A percentile compares a stretch with the other conserved stretches of the same genome.
These are phyloP conservation scores for Scolanthus callimorphus DNA, from an alignment of 92 coral and sea anemone genomes.

Conservation along the genomic window DNA sequence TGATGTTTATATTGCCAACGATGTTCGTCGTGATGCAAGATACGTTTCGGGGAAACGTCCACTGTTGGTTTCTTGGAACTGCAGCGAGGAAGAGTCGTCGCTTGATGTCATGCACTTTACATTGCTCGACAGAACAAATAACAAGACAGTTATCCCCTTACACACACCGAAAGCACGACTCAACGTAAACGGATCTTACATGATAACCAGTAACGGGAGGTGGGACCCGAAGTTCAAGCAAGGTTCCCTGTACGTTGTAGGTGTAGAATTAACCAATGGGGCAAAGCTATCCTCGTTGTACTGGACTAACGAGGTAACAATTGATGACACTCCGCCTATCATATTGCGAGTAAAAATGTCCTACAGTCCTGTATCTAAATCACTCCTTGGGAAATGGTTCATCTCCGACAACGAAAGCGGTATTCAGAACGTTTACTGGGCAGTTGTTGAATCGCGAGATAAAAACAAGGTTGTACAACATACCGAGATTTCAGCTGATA, in stretches of 20 bases:
- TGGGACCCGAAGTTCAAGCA: slow-evolving; percentile 30
- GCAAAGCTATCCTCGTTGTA: slow-evolving; percentile 41
- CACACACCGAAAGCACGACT: slow-evolving; percentile 33
- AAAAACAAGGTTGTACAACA: slow-evolving; percentile 36
- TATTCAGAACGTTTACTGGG: slow-evolving; percentile 44
- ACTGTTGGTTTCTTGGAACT: slow-evolving; percentile 49
- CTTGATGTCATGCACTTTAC: slow-evolving; percentile 39
- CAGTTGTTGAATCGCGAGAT: slow-evolving; percentile 48
- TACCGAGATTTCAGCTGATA: slow-evolving; percentile 19
- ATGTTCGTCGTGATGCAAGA: slow-evolving; percentile 3
- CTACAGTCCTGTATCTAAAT: slow-evolving; percentile 31
- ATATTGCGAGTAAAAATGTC: slow-evolving; percentile 15
- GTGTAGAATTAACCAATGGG: slow-evolving; percentile 50
- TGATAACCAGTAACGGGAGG: slow-evolving; percentile 62
- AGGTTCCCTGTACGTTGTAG: slow-evolving; percentile 48
- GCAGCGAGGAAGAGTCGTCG: slow-evolving; percentile 63
- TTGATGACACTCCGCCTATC: slow-evolving; percentile 74
- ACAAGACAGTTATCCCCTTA: slow-evolving; percentile 45
- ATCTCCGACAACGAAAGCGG: slow-evolving; percentile 63
- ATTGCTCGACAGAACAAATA: slow-evolving; percentile 26
- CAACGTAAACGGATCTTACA: slow-evolving; percentile 31
- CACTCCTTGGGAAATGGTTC: slow-evolving; percentile 35
- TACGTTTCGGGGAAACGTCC: slow-evolving; percentile 29
- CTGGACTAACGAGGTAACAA: slow-evolving; percentile 70
- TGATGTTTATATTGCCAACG: slow-evolving; percentile 34